These are phyloP conservation scores for Chalcosyrphus nemorum DNA, from an alignment of 2,888 invertebrate species.

Conservation along the genomic window DNA sequence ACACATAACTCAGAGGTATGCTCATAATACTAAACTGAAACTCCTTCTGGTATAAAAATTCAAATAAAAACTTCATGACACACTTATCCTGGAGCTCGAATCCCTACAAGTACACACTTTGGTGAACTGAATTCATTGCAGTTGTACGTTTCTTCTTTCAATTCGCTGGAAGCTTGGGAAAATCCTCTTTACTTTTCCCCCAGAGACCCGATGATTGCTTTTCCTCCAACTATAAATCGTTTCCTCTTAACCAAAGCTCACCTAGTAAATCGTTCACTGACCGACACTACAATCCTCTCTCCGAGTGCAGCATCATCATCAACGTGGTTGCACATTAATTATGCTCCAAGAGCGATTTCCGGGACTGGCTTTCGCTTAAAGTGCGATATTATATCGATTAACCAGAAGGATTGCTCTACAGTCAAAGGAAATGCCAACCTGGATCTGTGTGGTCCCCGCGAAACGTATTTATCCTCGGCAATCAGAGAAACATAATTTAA, in stretches of 20 bases:
- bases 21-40: no score
- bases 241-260: not conserved
- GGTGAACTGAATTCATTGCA: no score
- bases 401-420: not conserved
- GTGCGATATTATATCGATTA: not conserved
- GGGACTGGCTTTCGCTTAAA: not conserved
- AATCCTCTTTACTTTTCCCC: no score
- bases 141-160: no score
- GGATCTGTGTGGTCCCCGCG: slow-evolving; percentile 26
- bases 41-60: no score
- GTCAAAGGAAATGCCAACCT: not conserved
- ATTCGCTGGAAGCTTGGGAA: no score
- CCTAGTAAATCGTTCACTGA: not conserved
- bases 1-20: no score
- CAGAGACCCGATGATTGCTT: not conserved
- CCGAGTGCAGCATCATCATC: not conserved
- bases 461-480: not conserved
- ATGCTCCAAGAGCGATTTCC: not conserved
- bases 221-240: not conserved
- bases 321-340: not conserved
- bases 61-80: no score
- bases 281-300: not conserved
- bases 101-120: no score
- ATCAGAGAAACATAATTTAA: slow-evolving; percentile 16
- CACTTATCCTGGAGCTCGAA: no score